phyloP scores from a whole-genome alignment of 2,113 vertebrate genomes.

The Jaculus jaculus region DNA sequence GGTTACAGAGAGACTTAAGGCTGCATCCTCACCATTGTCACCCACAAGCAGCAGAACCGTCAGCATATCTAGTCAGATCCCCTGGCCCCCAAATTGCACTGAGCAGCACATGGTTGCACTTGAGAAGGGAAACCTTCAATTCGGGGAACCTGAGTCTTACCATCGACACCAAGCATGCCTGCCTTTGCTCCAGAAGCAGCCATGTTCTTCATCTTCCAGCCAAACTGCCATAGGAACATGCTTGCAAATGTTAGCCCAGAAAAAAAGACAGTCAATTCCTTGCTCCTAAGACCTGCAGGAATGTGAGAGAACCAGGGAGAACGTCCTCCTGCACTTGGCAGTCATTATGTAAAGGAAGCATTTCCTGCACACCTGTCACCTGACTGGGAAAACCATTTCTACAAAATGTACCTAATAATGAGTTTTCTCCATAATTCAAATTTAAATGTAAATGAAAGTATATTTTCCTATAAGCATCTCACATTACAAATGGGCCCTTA shows the following conservation, averaged over 20 bases:
- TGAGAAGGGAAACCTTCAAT: neutral
- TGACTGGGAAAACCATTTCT: constrained; percentile 9
- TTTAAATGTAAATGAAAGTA: neutral
- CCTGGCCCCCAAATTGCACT: neutral
- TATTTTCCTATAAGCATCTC: neutral
- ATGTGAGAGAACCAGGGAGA: neutral
- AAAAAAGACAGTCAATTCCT: neutral
- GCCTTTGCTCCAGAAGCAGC: neutral
- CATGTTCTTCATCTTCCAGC: neutral
- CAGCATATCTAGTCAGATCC: neutral
- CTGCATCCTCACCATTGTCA: neutral
- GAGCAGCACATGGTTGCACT: neutral
- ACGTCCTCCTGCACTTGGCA: neutral
- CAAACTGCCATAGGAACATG: neutral
- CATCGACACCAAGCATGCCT: neutral
- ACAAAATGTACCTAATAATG: neutral
- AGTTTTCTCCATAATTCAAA: constrained; percentile 37
- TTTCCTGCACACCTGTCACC: neutral
- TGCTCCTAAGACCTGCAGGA: neutral
- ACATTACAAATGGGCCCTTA: neutral
- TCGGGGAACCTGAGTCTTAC: neutral
- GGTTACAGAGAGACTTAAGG: neutral
- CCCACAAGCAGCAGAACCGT: neutral
- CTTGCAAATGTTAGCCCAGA: constrained; percentile 4
- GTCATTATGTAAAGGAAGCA: neutral